These are phyloP conservation scores for Strix occidentalis DNA, from an alignment of 2,797 vertebrate genomes.

Conservation along the genomic window DNA sequence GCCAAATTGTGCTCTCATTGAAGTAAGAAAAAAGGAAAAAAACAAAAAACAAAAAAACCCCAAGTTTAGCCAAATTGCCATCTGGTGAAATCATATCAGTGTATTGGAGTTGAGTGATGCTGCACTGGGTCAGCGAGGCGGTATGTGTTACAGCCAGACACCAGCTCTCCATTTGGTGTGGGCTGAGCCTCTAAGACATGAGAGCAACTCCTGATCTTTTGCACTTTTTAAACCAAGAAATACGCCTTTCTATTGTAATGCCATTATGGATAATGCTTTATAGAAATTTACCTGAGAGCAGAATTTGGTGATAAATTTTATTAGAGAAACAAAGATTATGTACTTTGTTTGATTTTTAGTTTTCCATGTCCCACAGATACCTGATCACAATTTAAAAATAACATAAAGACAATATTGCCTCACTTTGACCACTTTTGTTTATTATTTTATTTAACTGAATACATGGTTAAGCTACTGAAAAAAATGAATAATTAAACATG, in stretches of 20 bases:
- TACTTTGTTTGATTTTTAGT: constrained; percentile 31
- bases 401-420: constrained; percentile 67
- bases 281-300: constrained; percentile 37
- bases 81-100: background rate
- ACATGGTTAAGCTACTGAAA: constrained; percentile 73
- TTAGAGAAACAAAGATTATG: constrained; percentile 26
- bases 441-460: constrained; percentile 74
- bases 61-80: background rate
- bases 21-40: background rate
- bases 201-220: background rate
- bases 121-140: accelerated
- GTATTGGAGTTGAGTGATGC: background rate
- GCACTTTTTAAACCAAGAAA: background rate
- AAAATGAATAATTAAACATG: constrained; percentile 74
- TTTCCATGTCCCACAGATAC: constrained; percentile 51
- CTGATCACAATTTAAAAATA: constrained; percentile 52
- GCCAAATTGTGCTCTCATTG: constrained; percentile 63
- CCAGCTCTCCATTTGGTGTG: background rate
- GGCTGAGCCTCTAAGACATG: background rate
- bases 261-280: background rate
- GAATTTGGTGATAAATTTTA: constrained; percentile 36
- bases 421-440: constrained; percentile 68
- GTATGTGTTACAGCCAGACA: background rate
- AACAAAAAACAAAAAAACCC: too few relatives aligned
- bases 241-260: background rate